A percentile compares a stretch with the other conserved stretches of the same genome.
Conservation (phyloP, 2,797 vertebrate species). For the Microchirus variegatus region DNA sequence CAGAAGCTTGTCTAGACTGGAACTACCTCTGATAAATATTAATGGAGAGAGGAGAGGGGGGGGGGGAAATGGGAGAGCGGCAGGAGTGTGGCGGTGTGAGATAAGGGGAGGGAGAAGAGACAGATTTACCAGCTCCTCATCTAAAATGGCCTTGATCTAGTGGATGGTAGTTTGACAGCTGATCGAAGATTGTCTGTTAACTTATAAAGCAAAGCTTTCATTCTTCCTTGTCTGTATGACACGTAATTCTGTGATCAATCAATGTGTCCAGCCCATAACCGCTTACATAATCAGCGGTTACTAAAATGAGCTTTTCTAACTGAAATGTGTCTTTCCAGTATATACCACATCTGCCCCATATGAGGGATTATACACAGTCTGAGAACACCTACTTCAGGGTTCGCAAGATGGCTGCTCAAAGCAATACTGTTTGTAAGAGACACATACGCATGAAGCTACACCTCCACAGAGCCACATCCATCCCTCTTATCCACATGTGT, state of each 20-base stretch:
- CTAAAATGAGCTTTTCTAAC: neutral
- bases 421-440: too few relatives aligned
- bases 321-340: too few relatives aligned
- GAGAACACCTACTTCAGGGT: too few relatives aligned
- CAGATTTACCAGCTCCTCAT: slow-evolving; percentile 9
- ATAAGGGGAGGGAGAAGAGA: slow-evolving; percentile 12
- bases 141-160: slow-evolving; percentile 10
- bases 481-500: too few relatives aligned
- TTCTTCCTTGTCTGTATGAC: neutral
- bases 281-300: neutral
- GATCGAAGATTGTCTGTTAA: slow-evolving; percentile 6
- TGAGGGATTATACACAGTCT: too few relatives aligned
- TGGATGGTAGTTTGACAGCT: slow-evolving; percentile 1
- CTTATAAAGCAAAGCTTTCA: neutral
- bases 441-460: neutral
- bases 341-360: too few relatives aligned
- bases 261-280: neutral
- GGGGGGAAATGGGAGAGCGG: neutral
- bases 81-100: slow-evolving; percentile 10
- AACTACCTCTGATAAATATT: slow-evolving; percentile 74
- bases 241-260: neutral
- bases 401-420: too few relatives aligned
- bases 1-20: slow-evolving; percentile 64
- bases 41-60: slow-evolving; percentile 46
- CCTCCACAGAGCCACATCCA: neutral